phyloP scores from a whole-genome alignment of 2,888 invertebrate genomes.

The Mimachlamys varia region DNA sequence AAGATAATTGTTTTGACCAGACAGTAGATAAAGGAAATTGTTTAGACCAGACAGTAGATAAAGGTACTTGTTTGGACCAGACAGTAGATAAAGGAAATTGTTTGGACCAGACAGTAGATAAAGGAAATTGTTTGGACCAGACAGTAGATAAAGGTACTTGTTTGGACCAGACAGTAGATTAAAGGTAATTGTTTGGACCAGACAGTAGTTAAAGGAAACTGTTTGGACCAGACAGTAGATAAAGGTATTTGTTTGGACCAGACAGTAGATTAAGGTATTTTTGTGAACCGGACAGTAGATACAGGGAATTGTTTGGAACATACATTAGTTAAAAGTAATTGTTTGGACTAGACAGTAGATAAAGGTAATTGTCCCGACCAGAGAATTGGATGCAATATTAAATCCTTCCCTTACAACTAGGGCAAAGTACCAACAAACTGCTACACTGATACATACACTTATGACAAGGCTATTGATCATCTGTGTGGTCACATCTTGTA shows the following conservation, averaged over 20 bases:
- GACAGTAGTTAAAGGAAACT: neutral
- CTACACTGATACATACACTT: too few species aligned
- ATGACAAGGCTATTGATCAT: too few species aligned
- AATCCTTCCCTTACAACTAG: too few species aligned
- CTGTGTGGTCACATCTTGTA: too few species aligned
- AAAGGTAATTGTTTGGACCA: constrained; percentile 11
- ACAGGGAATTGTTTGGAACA: neutral
- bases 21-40: neutral
- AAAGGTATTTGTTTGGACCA: neutral
- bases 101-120: too few species aligned
- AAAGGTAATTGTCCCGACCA: too few species aligned
- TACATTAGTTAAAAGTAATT: neutral
- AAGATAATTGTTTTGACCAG: neutral
- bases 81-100: neutral
- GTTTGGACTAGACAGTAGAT: too few species aligned
- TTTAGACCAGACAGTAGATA: neutral
- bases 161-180: neutral
- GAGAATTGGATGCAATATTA: neutral
- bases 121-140: too few species aligned
- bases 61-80: neutral
- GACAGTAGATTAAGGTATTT: neutral
- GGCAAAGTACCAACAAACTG: too few species aligned
- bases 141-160: neutral
- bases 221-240: neutral
- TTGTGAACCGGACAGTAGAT: neutral